Conservation (phyloP, 2,113 vertebrate species). For the Sinocyclocheilus rhinocerous region DNA sequence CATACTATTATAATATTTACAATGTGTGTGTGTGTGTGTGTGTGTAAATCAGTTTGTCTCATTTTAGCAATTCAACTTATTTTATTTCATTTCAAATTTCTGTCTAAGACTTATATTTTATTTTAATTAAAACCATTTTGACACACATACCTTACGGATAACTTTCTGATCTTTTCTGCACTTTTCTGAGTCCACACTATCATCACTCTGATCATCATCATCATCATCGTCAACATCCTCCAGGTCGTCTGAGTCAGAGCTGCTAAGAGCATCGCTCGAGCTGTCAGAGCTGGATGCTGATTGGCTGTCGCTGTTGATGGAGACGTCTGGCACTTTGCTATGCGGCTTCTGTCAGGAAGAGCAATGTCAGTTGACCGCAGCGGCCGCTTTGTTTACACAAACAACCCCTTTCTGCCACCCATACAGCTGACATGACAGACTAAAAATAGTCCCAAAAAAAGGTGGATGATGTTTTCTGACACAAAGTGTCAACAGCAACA, state of each 20-base stretch:
- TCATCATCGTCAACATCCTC: slow-evolving; percentile 85
- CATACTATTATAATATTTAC: no score
- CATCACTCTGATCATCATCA: slow-evolving; percentile 77
- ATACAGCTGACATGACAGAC: neutral
- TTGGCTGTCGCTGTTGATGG: slow-evolving; percentile 89
- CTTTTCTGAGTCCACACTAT: slow-evolving; percentile 85
- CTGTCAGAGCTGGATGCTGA: slow-evolving; percentile 89
- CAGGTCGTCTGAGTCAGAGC: slow-evolving; percentile 88
- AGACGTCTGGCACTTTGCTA: slow-evolving; percentile 84
- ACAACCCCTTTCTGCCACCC: neutral
- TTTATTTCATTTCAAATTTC: neutral
- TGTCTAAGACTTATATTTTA: neutral
- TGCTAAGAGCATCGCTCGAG: slow-evolving; percentile 87
- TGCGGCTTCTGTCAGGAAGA: slow-evolving; percentile 76
- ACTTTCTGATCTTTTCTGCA: slow-evolving; percentile 80
- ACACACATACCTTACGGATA: slow-evolving; percentile 82
- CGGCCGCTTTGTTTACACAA: neutral
- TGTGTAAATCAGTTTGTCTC: neutral
- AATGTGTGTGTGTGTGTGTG: no score
- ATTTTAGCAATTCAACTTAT: neutral
- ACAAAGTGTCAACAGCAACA: neutral
- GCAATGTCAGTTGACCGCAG: slow-evolving; percentile 38
- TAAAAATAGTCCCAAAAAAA: neutral
- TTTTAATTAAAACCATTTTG: neutral
- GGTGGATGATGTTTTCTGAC: slow-evolving; percentile 9